phyloP scores from a whole-genome alignment of 2,113 vertebrate species.

The Phylloscopus whistleri region DNA sequence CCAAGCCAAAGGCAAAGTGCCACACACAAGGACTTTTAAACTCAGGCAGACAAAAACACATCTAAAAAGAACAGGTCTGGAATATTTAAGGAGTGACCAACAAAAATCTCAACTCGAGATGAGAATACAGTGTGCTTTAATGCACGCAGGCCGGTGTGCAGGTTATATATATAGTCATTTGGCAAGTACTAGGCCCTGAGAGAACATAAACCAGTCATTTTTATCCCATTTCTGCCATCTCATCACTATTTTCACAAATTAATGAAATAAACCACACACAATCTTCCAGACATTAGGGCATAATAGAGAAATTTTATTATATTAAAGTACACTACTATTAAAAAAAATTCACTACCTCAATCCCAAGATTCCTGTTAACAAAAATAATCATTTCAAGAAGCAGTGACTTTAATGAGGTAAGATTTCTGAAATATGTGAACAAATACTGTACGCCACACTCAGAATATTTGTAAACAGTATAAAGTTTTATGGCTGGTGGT shows the following conservation, averaged over 20 bases:
- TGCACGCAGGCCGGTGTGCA: neutral
- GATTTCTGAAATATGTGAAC: neutral
- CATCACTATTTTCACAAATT: neutral
- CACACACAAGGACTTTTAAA: neutral
- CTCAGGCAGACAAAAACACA: neutral
- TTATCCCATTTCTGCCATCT: neutral
- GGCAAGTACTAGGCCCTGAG: neutral
- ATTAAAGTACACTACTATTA: neutral
- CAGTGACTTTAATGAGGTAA: neutral
- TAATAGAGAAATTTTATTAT: neutral
- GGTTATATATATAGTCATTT: rapidly evolving
- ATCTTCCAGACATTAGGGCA: neutral
- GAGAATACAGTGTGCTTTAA: neutral
- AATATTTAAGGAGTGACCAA: neutral
- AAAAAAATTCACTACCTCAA: neutral
- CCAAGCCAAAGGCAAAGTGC: neutral
- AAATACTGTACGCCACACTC: neutral
- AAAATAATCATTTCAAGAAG: neutral
- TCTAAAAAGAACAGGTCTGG: neutral
- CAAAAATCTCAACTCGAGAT: neutral
- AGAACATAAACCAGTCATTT: neutral
- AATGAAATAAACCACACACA: neutral
- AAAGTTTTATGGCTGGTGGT: neutral
- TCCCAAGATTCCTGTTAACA: neutral
- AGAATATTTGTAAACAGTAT: neutral